These are phyloP conservation scores for Drosophila engyochracea DNA, from an alignment of 2,888 invertebrate species.

Conservation along the genomic window DNA sequence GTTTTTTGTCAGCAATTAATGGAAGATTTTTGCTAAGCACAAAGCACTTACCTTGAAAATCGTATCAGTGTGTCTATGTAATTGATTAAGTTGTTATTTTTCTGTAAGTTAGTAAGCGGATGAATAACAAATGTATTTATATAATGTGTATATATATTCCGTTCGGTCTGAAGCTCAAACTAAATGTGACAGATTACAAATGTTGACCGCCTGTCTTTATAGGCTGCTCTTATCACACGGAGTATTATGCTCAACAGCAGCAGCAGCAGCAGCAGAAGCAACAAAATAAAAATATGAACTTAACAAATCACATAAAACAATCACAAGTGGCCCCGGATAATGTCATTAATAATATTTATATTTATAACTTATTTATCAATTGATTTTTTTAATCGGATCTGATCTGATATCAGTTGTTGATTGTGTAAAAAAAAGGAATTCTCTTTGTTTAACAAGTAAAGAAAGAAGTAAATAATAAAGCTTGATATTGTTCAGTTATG, in stretches of 20 bases:
- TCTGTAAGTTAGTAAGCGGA: slow-evolving; percentile 15
- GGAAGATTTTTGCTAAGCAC: slow-evolving; percentile 4
- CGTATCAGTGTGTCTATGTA: slow-evolving; percentile 53
- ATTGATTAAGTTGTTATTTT: slow-evolving; percentile 48
- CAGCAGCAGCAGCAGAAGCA: slow-evolving; percentile 9
- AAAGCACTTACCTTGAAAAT: slow-evolving; percentile 49
- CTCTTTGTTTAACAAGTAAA: neutral
- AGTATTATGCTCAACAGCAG: slow-evolving; percentile 19
- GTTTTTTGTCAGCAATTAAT: slow-evolving; percentile 1
- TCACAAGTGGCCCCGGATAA: neutral
- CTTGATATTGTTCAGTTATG: neutral
- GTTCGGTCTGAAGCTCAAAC: slow-evolving; percentile 20
- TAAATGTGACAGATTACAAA: slow-evolving; percentile 31
- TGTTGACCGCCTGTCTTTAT: slow-evolving; percentile 62
- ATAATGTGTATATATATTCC: slow-evolving; percentile 42
- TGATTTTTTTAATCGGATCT: neutral
- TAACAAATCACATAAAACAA: slow-evolving; percentile 43
- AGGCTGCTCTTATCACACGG: slow-evolving; percentile 60
- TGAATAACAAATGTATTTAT: slow-evolving; percentile 31
- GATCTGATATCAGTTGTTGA: neutral
- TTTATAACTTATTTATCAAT: neutral
- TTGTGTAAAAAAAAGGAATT: neutral
- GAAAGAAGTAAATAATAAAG: neutral
- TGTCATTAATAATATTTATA: neutral
- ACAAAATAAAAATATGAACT: slow-evolving; percentile 47